Evolutionary conservation across 2,888 invertebrate species (phyloP).

Genomic region (Cheilosia grossa): DNA sequence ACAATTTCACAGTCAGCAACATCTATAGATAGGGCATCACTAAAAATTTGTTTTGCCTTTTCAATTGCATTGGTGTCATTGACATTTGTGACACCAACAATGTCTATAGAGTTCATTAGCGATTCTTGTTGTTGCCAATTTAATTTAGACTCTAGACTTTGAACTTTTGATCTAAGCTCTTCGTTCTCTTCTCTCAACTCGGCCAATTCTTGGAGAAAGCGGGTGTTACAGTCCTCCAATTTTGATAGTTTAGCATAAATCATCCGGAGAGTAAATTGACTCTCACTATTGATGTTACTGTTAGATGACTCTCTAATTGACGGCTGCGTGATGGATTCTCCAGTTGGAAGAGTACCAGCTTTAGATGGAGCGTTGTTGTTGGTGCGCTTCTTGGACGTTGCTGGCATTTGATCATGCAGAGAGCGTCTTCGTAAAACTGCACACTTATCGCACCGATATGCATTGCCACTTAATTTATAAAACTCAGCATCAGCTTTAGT

Average conservation of each 20-base stretch:
- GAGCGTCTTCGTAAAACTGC: neutral
- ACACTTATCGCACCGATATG: neutral
- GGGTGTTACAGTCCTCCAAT: slow-evolving; percentile 4
- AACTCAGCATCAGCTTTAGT: neutral
- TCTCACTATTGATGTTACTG: neutral
- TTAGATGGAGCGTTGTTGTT: too few species aligned
- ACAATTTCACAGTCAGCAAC: slow-evolving; percentile 12
- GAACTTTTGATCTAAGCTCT: slow-evolving; percentile 1
- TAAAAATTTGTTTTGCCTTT: neutral
- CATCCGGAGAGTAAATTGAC: slow-evolving; percentile 11
- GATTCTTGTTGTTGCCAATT: slow-evolving; percentile 2
- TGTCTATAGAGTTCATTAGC: slow-evolving; percentile 12
- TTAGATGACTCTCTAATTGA: too few species aligned
- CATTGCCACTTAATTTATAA: too few species aligned
- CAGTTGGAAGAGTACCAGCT: too few species aligned
- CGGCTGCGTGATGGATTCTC: too few species aligned
- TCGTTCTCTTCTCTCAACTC: slow-evolving; percentile 13
- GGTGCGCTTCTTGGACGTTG: neutral
- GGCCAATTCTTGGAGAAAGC: neutral
- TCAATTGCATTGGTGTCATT: neutral
- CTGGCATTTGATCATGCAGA: neutral
- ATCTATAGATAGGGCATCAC: slow-evolving; percentile 8
- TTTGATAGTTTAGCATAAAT: neutral
- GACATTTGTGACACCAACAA: neutral
- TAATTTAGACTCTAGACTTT: slow-evolving; percentile 8